Evolutionary conservation across 2,113 vertebrate genomes (phyloP).

Genomic region (Pygoscelis adeliae): DNA sequence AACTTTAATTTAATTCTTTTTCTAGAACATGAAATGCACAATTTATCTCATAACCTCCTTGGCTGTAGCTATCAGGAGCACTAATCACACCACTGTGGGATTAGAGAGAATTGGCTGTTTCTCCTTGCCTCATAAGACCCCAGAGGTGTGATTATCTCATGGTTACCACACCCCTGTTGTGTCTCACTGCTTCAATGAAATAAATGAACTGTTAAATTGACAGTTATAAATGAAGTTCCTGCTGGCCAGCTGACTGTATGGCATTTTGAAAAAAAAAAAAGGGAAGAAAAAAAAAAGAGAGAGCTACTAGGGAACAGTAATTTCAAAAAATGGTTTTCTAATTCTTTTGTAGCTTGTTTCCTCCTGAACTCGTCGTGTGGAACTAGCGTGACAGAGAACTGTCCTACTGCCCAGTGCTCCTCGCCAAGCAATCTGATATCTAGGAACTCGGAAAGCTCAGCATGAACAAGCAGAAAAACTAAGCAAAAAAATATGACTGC

Average conservation of each 20-base stretch:
- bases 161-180: constrained; percentile 68
- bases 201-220: constrained; percentile 72
- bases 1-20: constrained; percentile 40
- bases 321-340: background rate
- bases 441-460: background rate
- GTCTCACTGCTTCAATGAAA: constrained; percentile 63
- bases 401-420: background rate
- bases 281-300: background rate
- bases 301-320: background rate
- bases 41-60: constrained; percentile 55
- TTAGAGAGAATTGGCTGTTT: constrained; percentile 69
- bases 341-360: background rate
- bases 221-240: constrained; percentile 66
- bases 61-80: constrained; percentile 54
- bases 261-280: background rate
- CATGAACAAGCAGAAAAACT: constrained; percentile 56
- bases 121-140: constrained; percentile 48
- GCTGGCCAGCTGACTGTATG: constrained; percentile 41
- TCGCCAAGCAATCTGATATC: background rate
- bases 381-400: background rate
- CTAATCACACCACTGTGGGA: constrained; percentile 64
- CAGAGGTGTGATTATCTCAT: constrained; percentile 71
- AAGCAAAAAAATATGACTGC: constrained; percentile 35
- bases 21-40: constrained; percentile 24
- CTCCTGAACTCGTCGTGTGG: background rate